Base-by-base conservation (phyloP, 2,113 vertebrate species). In the Embiotoca jacksoni region DNA sequence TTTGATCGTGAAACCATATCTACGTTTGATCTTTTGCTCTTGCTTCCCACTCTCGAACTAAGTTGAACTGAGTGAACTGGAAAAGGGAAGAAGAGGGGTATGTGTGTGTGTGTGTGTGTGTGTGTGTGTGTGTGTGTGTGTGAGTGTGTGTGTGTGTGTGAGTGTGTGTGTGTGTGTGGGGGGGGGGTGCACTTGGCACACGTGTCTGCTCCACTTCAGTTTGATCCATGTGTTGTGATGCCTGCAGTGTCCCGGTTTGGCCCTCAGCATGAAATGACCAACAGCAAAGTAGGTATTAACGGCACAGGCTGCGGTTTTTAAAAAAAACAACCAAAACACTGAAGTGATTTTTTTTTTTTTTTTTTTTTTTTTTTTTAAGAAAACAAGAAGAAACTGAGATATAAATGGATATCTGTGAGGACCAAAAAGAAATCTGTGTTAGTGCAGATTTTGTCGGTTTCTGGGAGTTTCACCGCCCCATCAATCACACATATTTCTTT, bases 161-260 rank as follows among this genome's bases (percentile, higher is more conserved):
- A 1, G 23, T 23, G 23, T 23, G 23, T 23, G 23, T 23, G 23
- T 23, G 23, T 23, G 23, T 23, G 23, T 1, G 23, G 23, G 23
- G 23, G 23, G 23, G 23, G 23, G 23, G 23, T 23, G 63, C 59
- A 64, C 82, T 87, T 89, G 81, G 81, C 82, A 79, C 61, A 44
- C 55, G 23, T 23, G 23, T 23, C 23, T 23, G 1, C 23, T 23
- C 23, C 23, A 23, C 23, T 23, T 23, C 23, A 23, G 23, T 23
- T 23, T 23, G 23, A 23, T 75, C 84, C 74, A 64, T 88, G 76
- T 78, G 86, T 83, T 85, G 65, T 72, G 83, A 85, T 82, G 79
- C 74, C 81, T 84, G 81, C 78, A 52, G 77, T 85, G 87, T 88
- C 84, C 88, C 71, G 74, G 75, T 87, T 80, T 92, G 86, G 82